Evolutionary conservation across 1,140 invertebrate genomes (phyloP).

Genomic region (Euwallacea similis): DNA sequence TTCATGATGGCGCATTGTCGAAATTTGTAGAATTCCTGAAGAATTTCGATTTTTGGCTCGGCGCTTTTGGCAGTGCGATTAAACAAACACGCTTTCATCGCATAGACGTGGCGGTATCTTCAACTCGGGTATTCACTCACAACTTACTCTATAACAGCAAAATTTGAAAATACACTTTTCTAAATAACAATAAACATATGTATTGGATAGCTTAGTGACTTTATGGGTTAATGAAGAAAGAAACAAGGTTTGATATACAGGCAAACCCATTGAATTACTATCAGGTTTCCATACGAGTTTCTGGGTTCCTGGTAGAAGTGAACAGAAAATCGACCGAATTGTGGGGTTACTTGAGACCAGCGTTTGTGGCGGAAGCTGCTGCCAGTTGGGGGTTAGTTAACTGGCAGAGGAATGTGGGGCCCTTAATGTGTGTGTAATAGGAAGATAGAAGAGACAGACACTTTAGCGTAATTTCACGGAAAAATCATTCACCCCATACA

Average conservation of each 20-base stretch:
- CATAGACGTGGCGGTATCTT: neutral
- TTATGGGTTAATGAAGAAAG: too few relatives aligned
- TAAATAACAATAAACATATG: too few relatives aligned
- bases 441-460: too few relatives aligned
- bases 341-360: constrained; percentile 16
- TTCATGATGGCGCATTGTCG: constrained; percentile 20
- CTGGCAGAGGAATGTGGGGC: too few relatives aligned
- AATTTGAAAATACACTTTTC: neutral
- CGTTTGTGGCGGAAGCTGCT: neutral
- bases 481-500: too few relatives aligned
- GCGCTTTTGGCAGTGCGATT: neutral
- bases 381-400: too few relatives aligned
- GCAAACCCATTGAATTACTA: constrained; percentile 13
- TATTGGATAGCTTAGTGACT: too few relatives aligned
- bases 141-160: neutral
- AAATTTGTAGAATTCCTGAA: constrained; percentile 16
- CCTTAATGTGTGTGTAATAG: too few relatives aligned
- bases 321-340: constrained; percentile 30
- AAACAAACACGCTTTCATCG: neutral
- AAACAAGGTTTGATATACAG: neutral
- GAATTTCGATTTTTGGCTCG: neutral
- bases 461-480: too few relatives aligned
- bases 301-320: constrained; percentile 8
- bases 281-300: constrained; percentile 1
- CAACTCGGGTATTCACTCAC: neutral